Base-by-base conservation (phyloP, 1,140 invertebrate genomes). In the Eurytemora carolleeae region DNA sequence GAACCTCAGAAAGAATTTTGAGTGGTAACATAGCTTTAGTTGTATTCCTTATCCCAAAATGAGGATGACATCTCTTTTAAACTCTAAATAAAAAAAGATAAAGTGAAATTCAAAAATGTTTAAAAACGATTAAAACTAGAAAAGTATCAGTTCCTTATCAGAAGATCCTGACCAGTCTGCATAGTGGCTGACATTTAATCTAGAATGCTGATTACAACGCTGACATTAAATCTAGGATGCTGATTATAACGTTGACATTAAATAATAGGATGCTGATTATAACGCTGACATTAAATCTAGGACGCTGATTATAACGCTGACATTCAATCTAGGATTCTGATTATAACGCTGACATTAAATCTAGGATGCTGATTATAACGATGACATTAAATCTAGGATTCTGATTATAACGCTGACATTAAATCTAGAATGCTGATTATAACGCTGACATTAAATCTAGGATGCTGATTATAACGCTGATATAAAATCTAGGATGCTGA, bases 231-330 rank as follows among this genome's bases (percentile, higher is more conserved):
- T 44, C n/a, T 44, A 44, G 31, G n/a, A 44, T n/a, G 7, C 31
- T 44, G 31, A 44, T n/a, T 44, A 44, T 44, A 44, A 44, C n/a
- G 31, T n/a, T 44, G 31, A 7, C 31, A 44, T n/a, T n/a, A n/a
- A n/a, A n/a, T n/a, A n/a, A n/a, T n/a, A n/a, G n/a, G n/a, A n/a
- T n/a, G 31, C 31, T 44, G 31, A n/a, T n/a, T 44, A n/a, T n/a
- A 7, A 44, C 31, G 31, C 31, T 44, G 31, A 44, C 31, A 44
- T 44, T 44, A 44, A 44, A 44, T 44, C n/a, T 44, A 44, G 31
- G n/a, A 44, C 31, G 7, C 31, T 44, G 31, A 44, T n/a, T 44
- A 44, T 44, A 44, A 44, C n/a, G 31, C 78, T 1, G 76, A 76
- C 15, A 63, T 62, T 1, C 52, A 19, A 44, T 44, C n/a, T 44